These are phyloP conservation scores for Coranthus polyacanthus DNA, from an alignment of 2,797 vertebrate genomes.

Conservation along the genomic window DNA sequence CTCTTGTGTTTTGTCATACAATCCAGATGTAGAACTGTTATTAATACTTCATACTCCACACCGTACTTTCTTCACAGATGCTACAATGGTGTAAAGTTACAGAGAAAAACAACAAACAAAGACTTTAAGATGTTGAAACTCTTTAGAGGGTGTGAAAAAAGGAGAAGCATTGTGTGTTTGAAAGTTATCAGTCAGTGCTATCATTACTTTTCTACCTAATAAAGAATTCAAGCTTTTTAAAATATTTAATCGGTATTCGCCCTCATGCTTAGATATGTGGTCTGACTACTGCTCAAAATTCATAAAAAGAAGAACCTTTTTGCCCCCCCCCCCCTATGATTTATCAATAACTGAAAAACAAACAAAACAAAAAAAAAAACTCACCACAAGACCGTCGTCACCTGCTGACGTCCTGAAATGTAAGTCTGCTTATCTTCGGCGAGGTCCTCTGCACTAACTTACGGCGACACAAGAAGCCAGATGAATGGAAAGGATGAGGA, in stretches of 20 bases:
- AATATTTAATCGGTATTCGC: neutral
- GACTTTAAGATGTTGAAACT: neutral
- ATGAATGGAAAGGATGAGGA: slow-evolving; percentile 69
- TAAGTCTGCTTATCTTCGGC: slow-evolving; percentile 34
- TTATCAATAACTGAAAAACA: too few relatives aligned
- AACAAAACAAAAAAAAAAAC: slow-evolving; percentile 46
- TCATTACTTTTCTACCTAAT: too few relatives aligned
- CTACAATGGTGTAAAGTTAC: slow-evolving; percentile 3
- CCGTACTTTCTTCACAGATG: slow-evolving; percentile 6
- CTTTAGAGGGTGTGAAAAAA: too few relatives aligned
- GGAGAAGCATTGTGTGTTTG: too few relatives aligned
- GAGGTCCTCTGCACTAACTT: slow-evolving; percentile 42
- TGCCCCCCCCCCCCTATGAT: too few relatives aligned
- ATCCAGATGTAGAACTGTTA: slow-evolving; percentile 5
- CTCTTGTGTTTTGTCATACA: slow-evolving; percentile 13
- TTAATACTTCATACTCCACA: neutral
- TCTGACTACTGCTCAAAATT: too few relatives aligned
- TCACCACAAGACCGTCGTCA: slow-evolving; percentile 61
- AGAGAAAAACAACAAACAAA: slow-evolving; percentile 4
- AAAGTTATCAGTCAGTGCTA: neutral
- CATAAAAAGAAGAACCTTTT: too few relatives aligned
- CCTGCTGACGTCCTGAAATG: slow-evolving; percentile 27
- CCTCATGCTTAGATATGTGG: neutral
- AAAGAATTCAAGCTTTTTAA: too few relatives aligned
- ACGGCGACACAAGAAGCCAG: slow-evolving; percentile 62